These are phyloP conservation scores for Chrysomallon squamiferum DNA, from an alignment of 1,140 invertebrate genomes.

Conservation along the genomic window DNA sequence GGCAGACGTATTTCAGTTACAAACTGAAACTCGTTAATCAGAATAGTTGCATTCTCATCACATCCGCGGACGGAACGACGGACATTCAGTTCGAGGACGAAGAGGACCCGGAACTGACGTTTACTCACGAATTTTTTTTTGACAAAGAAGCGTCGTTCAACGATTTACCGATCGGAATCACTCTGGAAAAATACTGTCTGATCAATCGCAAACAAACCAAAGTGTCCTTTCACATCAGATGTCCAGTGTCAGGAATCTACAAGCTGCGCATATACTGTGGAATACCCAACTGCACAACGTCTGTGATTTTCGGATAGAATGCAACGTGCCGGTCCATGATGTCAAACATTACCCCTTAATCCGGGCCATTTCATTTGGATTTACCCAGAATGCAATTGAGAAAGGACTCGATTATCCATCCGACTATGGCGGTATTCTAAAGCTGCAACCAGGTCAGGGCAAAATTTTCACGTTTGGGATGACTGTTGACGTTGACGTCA, in stretches of 20 bases:
- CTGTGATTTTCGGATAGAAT: slow-evolving; percentile 1
- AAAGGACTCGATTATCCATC: neutral
- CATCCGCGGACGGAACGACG: neutral
- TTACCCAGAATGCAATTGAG: neutral
- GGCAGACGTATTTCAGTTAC: neutral
- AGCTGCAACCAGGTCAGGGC: neutral
- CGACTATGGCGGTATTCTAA: neutral
- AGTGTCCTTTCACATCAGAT: neutral
- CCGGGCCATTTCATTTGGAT: neutral
- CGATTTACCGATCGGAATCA: neutral
- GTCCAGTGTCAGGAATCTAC: neutral
- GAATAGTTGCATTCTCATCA: neutral
- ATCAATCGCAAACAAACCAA: neutral
- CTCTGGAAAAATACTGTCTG: neutral
- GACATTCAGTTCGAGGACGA: neutral
- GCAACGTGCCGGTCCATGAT: neutral
- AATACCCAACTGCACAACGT: neutral
- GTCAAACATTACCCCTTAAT: neutral
- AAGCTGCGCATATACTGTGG: neutral
- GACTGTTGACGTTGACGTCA: neutral
- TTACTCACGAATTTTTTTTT: neutral
- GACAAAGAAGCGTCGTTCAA: neutral
- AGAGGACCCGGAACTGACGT: neutral
- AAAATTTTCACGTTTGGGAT: neutral
- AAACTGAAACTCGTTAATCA: neutral